phyloP scores from a whole-genome alignment of 2,113 vertebrate genomes.

The Coptodon rendalli region DNA sequence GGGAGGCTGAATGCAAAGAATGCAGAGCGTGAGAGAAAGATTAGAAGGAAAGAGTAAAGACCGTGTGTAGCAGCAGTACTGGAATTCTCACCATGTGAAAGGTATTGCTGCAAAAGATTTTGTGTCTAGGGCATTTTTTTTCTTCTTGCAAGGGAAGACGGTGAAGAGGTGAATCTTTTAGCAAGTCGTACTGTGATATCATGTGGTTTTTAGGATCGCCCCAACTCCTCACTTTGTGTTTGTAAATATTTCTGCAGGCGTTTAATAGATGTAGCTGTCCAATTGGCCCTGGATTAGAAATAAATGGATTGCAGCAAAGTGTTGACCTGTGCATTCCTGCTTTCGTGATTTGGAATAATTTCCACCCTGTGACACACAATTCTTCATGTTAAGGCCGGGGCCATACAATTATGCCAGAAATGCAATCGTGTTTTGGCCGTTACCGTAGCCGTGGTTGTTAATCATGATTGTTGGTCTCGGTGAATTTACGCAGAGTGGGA shows the following conservation, averaged over 20 bases:
- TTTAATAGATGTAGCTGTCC: slow-evolving; percentile 25
- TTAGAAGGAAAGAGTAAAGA: slow-evolving; percentile 18
- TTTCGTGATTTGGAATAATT: slow-evolving; percentile 16
- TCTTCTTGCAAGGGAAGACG: neutral
- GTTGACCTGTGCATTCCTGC: slow-evolving; percentile 14
- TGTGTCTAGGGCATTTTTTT: neutral
- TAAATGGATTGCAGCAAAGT: slow-evolving; percentile 12
- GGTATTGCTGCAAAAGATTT: neutral
- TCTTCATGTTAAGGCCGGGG: slow-evolving; percentile 14
- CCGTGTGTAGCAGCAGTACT: neutral
- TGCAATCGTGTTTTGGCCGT: slow-evolving; percentile 10
- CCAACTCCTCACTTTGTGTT: neutral
- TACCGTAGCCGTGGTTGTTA: neutral
- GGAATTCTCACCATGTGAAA: slow-evolving; percentile 14
- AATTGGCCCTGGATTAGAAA: slow-evolving; percentile 10
- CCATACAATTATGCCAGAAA: slow-evolving; percentile 20
- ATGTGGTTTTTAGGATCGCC: neutral
- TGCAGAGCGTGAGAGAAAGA: slow-evolving; percentile 19
- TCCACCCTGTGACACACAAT: slow-evolving; percentile 20
- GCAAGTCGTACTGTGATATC: neutral
- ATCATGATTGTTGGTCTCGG: slow-evolving; percentile 6
- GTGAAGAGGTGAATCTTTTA: neutral
- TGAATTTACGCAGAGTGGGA: neutral
- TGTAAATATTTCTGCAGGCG: neutral
- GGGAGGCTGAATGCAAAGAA: slow-evolving; percentile 23